Evolutionary conservation across 1,140 invertebrate species (phyloP).

Genomic region (Drosophila persimilis): DNA sequence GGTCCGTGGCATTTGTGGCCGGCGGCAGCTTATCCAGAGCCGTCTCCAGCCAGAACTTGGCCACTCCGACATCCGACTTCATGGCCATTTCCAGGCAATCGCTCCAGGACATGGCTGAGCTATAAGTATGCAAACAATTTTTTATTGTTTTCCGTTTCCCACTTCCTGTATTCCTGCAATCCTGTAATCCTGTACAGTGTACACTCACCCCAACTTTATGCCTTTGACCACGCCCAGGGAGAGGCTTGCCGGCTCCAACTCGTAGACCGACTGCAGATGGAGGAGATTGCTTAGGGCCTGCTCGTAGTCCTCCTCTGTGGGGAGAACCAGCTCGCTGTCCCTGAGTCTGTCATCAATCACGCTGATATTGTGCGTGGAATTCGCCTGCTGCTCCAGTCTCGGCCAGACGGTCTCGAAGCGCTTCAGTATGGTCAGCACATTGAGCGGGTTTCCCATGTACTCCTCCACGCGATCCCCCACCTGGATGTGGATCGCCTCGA

Average conservation of each 20-base stretch:
- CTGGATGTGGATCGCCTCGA: conserved; percentile 88
- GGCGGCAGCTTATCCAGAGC: conserved; percentile 59
- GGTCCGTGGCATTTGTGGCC: conserved; percentile 33
- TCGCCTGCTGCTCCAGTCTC: conserved; percentile 45
- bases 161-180: conserved; percentile 1
- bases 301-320: conserved; percentile 72
- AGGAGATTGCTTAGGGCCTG: conserved; percentile 55
- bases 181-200: neutral
- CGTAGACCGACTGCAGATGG: conserved; percentile 69
- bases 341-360: neutral
- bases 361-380: conserved; percentile 22
- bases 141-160: conserved; percentile 35
- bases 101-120: conserved; percentile 75
- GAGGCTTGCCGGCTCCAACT: conserved; percentile 58
- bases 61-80: conserved; percentile 60
- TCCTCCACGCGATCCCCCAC: conserved; percentile 90
- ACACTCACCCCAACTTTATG: conserved; percentile 67
- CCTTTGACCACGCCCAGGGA: conserved; percentile 70
- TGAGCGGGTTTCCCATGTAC: conserved; percentile 96
- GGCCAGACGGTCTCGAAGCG: conserved; percentile 95
- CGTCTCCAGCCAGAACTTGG: conserved; percentile 74
- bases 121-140: conserved; percentile 47
- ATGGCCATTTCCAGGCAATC: conserved; percentile 75
- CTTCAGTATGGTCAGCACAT: conserved; percentile 98
- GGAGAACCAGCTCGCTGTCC: conserved; percentile 30